phyloP scores from a whole-genome alignment of 2,797 vertebrate genomes.

The Argya squamiceps region DNA sequence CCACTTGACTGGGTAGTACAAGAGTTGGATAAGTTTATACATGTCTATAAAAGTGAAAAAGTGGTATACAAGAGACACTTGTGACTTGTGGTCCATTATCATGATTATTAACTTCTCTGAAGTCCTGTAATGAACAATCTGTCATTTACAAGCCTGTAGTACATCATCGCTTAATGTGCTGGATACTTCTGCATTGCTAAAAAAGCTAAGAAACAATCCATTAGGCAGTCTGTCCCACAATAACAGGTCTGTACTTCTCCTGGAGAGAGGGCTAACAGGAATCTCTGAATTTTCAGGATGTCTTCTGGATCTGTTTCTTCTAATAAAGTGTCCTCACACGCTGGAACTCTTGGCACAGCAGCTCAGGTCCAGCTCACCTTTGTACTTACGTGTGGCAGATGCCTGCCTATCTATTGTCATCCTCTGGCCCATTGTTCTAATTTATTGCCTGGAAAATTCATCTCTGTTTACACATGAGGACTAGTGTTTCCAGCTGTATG shows the following conservation, averaged over 20 bases:
- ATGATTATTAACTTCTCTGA: conserved; percentile 51
- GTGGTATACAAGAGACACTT: conserved; percentile 36
- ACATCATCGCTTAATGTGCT: background rate
- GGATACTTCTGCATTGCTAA: background rate
- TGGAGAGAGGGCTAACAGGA: background rate
- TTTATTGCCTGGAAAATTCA: background rate
- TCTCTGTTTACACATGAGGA: background rate
- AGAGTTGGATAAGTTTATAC: conserved; percentile 35
- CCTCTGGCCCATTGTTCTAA: background rate
- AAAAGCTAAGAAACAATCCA: background rate
- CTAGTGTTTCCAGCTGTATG: background rate
- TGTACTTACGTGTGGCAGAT: background rate
- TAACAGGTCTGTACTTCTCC: background rate
- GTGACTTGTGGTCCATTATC: conserved; percentile 16
- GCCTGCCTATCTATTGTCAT: background rate
- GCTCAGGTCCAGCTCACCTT: background rate
- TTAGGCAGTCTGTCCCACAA: background rate
- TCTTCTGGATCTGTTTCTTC: background rate
- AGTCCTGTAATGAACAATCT: conserved; percentile 13
- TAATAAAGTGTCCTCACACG: fast-evolving
- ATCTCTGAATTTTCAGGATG: background rate
- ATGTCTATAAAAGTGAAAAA: conserved; percentile 45
- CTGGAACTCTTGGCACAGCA: background rate
- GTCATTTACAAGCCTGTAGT: background rate
- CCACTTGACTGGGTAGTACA: background rate